A percentile compares a stretch with the other conserved stretches of the same genome.
phyloP scores from a whole-genome alignment of 2,888 invertebrate genomes.

The Andrena praecox region DNA sequence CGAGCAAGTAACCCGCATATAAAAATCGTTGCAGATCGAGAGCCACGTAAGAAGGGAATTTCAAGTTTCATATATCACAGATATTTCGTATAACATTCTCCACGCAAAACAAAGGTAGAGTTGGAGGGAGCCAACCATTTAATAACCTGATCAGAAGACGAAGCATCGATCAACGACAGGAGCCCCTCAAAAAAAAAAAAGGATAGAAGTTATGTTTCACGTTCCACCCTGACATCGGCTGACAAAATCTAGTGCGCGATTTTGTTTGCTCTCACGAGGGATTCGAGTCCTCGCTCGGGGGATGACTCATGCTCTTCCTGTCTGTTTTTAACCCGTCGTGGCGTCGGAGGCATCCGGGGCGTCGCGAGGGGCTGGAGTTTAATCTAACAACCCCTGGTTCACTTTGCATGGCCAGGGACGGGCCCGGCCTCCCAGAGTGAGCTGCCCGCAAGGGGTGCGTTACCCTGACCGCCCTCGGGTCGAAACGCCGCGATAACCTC shows the following conservation, averaged over 20 bases:
- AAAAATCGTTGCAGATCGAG: too few species aligned
- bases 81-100: too few species aligned
- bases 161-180: too few species aligned
- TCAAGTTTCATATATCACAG: too few species aligned
- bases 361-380: conserved; percentile 82
- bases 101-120: too few species aligned
- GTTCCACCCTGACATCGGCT: not conserved
- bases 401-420: conserved; percentile 80
- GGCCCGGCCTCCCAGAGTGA: conserved; percentile 66
- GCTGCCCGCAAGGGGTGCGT: conserved; percentile 79
- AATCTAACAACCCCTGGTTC: conserved; percentile 83
- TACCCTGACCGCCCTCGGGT: conserved; percentile 71
- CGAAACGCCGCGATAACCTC: conserved; percentile 71
- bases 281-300: conserved; percentile 68
- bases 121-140: too few species aligned
- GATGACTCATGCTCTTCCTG: conserved; percentile 82
- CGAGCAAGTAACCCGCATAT: conserved; percentile 19
- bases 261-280: conserved; percentile 65
- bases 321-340: conserved; percentile 82
- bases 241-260: conserved; percentile 47
- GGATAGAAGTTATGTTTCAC: too few species aligned
- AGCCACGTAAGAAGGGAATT: too few species aligned
- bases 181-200: too few species aligned
- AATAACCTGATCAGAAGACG: not conserved
- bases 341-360: conserved; percentile 80